Percentiles rank a stretch among this genome's conserved stretches.
These are phyloP conservation scores for Boulengeromyrus knoepffleri DNA, from an alignment of 2,113 vertebrate genomes.

Conservation along the genomic window DNA sequence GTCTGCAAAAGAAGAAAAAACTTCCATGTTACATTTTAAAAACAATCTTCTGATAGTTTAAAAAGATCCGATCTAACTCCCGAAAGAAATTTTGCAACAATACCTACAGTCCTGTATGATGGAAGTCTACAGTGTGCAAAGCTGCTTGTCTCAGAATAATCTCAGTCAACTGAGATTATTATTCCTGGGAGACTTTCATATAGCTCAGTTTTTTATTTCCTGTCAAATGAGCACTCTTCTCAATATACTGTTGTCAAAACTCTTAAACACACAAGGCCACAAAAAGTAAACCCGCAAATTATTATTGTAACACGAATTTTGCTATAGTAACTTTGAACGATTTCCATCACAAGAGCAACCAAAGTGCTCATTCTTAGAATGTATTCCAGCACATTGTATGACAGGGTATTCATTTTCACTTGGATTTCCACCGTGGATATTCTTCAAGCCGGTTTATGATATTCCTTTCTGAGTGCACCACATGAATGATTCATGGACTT, in stretches of 20 bases:
- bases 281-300: background rate
- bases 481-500: slow-evolving; percentile 9
- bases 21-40: background rate
- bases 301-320: background rate
- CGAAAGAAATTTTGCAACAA: background rate
- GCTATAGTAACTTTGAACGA: background rate
- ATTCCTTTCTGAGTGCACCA: background rate
- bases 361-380: background rate
- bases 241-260: background rate
- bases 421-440: background rate
- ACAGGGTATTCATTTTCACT: background rate
- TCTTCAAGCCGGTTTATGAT: slow-evolving; percentile 5
- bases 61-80: background rate
- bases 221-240: background rate
- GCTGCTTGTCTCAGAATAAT: background rate
- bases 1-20: background rate
- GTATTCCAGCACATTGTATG: background rate
- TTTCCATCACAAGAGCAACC: background rate
- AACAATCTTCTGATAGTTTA: background rate
- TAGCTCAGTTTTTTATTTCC: background rate
- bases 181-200: background rate
- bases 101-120: background rate
- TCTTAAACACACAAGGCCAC: background rate
- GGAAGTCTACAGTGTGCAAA: background rate
- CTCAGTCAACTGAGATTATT: background rate